phyloP scores from a whole-genome alignment of 1,140 invertebrate species.

The Drosophila hydei region DNA sequence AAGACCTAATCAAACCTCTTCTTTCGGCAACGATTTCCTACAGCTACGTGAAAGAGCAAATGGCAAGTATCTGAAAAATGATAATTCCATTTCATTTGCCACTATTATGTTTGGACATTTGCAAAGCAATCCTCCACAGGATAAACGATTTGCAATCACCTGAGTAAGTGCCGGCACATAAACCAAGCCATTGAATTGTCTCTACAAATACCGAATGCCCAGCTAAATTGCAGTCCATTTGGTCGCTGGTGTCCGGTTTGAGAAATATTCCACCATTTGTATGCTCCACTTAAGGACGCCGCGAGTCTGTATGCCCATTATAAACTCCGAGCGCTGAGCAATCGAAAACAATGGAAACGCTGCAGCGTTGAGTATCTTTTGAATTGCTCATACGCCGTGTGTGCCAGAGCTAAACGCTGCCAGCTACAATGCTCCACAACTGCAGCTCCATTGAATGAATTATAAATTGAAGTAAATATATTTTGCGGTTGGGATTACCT shows the following conservation, averaged over 20 bases:
- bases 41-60: conserved; percentile 11
- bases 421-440: neutral
- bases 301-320: conserved; percentile 35
- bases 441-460: conserved; percentile 34
- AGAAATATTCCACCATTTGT: conserved; percentile 50
- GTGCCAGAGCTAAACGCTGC: conserved; percentile 11
- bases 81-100: conserved; percentile 40
- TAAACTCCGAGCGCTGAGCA: conserved; percentile 30
- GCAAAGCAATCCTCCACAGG: conserved; percentile 24
- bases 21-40: conserved; percentile 24
- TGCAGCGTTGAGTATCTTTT: conserved; percentile 19
- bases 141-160: conserved; percentile 50
- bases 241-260: conserved; percentile 30
- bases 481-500: conserved; percentile 47
- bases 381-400: conserved; percentile 39
- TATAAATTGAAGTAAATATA: conserved; percentile 54
- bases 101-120: conserved; percentile 21
- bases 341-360: conserved; percentile 37
- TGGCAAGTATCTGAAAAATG: conserved; percentile 13
- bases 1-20: conserved; percentile 33
- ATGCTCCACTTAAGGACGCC: conserved; percentile 36
- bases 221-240: conserved; percentile 51
- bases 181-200: conserved; percentile 41
- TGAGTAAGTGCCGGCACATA: conserved; percentile 38
- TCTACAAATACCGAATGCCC: conserved; percentile 31